Evolutionary conservation across 2,888 invertebrate genomes (phyloP), one percentile per base, ranked within the genome.

Genomic region (Standfussiana lucernea): DNA sequence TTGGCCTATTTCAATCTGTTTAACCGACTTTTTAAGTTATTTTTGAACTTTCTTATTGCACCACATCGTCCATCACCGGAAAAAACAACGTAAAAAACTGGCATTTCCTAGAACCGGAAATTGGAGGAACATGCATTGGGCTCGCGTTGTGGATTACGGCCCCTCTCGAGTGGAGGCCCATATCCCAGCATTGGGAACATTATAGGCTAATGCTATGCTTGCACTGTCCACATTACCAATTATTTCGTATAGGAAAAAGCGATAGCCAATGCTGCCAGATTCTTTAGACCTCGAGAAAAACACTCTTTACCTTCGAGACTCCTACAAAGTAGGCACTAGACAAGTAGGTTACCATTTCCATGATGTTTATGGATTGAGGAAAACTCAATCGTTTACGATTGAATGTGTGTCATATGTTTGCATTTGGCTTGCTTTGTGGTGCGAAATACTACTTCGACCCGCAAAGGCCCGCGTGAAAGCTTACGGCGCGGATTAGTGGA

Each of bases 281-380:
- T 72, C 7, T 35, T 28, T 11, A 24, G n/a, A 35, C 42, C 10
- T 47, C 35, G 13, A 50, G n/a, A 66, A 11, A 50, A 77, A 53
- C 37, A n/a, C 40, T 11, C 28, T 40, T 83, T 42, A 8, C 35
- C 45, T 47, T 66, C 35, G 28, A n/a, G 11, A 15, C n/a, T 21
- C 74, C 35, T 28, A 61, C n/a, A 66, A 70, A 66, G n/a, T 67
- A 53, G 10, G 10, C 8, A 45, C 37, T 15, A 32, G 3, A 32
- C 15, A 77, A 77, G n/a, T 35, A 35, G 59, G 53, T 15, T 15
- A 56, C 21, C n/a, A 64, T 83, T 83, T 83, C 72, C 61, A 79
- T 77, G 24, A 61, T 80, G 56, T 50, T 70, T 71, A 83, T 67
- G 67, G 21, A 67, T 83, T 79, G 79, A 80, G 80, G 83, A 78